Evolutionary conservation across 2,797 vertebrate genomes (phyloP), one percentile per base, ranked within the genome.

Genomic region (Peromyscus aztecus): DNA sequence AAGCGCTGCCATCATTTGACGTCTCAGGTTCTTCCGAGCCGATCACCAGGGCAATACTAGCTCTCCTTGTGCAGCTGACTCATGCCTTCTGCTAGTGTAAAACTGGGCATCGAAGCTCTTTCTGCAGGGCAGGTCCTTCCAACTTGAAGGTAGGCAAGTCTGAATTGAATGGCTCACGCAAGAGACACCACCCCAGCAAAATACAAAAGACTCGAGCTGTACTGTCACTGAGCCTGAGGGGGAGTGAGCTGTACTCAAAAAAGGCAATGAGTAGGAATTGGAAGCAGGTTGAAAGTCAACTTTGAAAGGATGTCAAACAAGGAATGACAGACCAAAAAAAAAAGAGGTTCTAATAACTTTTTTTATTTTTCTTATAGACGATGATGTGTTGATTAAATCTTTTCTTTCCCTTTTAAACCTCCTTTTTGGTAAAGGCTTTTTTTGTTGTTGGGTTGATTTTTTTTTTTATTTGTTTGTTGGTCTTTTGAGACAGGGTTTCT

Each of bases 291-390:
- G 84, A 75, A 89, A 59, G 57, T 59, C 24, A 55, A 67, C 63
- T 95, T 90, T 89, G 83, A 94, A 96, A 89, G 91, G 16, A 81
- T 80, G 69, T 89, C 52, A 95, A 37, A 96, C 24, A 77, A 94
- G 43, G 17, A 40, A 55, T 16, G 8, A 76, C 67, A 77, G 84
- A 76, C 40, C 2, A 12, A 49, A 49, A 76, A 91, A 81, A n/a
- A 85, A 46, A n/a, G 55, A 59, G 16, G 2, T 90, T 91, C 89
- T 85, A 29, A 83, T 92, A n/a, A 95, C 69, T 14, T 65, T 84
- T 75, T 13, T 92, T 73, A 73, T 73, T 71, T 95, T 94, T 89
- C 81, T 78, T 71, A 80, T 11, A 91, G 31, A 91, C 75, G 77
- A 40, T 59, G 69, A 89, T 43, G 9, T 95, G 55, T 83, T 84